A percentile compares a stretch with the other conserved stretches of the same genome.
These are phyloP conservation scores for Zalophus californianus DNA, from an alignment of 2,797 vertebrate genomes.

Conservation along the genomic window DNA sequence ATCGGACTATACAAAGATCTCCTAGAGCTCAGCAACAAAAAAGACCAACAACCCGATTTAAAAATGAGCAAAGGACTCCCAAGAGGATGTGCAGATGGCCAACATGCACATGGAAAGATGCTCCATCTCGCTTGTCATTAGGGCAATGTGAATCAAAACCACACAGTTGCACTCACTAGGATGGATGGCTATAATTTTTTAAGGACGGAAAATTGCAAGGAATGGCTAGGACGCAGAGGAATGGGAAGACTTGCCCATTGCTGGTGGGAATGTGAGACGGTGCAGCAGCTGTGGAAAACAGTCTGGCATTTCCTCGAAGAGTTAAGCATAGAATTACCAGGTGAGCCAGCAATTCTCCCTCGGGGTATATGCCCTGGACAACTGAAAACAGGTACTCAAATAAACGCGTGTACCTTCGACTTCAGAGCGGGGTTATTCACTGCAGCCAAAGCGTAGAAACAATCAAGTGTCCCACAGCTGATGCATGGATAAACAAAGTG, in stretches of 20 bases:
- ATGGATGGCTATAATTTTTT: accelerated
- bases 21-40: background rate
- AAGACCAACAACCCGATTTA: background rate
- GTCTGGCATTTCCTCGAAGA: background rate
- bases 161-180: background rate
- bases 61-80: background rate
- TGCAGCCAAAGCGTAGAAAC: accelerated
- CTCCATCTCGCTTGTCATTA: accelerated
- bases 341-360: background rate
- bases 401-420: accelerated
- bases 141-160: background rate
- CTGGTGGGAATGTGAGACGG: background rate
- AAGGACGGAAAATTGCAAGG: background rate
- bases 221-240: background rate
- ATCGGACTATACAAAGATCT: background rate
- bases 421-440: background rate
- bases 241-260: accelerated
- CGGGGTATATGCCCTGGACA: no score
- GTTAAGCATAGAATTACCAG: background rate
- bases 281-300: background rate
- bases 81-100: background rate
- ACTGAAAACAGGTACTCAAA: background rate
- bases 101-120: accelerated
- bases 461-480: background rate
- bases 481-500: accelerated